Base-by-base conservation (phyloP, 2,888 invertebrate genomes). In the Mellilla xanthometata region DNA sequence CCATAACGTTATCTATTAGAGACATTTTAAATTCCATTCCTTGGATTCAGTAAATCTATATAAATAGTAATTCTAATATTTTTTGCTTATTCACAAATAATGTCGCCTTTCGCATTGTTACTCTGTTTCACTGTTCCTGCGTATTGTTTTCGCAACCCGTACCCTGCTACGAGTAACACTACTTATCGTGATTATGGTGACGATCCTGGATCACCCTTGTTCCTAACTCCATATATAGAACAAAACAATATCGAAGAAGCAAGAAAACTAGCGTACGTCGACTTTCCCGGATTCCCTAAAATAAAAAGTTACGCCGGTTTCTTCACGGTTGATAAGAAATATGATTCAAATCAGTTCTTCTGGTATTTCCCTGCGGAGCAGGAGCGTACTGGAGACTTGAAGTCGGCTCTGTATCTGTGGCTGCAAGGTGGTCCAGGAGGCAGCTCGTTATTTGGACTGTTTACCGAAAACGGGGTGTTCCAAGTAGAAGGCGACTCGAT, bases 391-490 rank as follows among this genome's bases (percentile, higher is more conserved):
- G 76, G 73, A n/a, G n/a, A n/a, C 1, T 79, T 81, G 43, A 76
- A 85, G 27, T 93, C 94, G 0, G 95, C 95, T 0, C 93, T 96
- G 0, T 76, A 96, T 0, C 76, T 96, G 2, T 96, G 96, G 96
- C 85, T 96, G 1, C 95, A 96, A 80, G 96, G 96, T 1, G 96
- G 96, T 0, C 96, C 96, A 0, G 96, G 96, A 0, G 94, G 94
- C 0, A 91, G 94, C 0, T 96, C 96, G 0, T 77, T 96, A 23
- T 94, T 92, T 56, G 96, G 96, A 0, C 81, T 96, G 2, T 96
- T 96, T 68, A 92, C 92, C 0, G 97, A 97, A 81, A 95, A 96
- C 69, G 95, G 98, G 0, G 97, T 97, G 0, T 46, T 88, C 0
- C 69, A 72, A 57, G 80, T 83, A 0, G 60, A 72, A 8, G 62